phyloP scores from a whole-genome alignment of 2,113 vertebrate species.

The Hippocampus comes region DNA sequence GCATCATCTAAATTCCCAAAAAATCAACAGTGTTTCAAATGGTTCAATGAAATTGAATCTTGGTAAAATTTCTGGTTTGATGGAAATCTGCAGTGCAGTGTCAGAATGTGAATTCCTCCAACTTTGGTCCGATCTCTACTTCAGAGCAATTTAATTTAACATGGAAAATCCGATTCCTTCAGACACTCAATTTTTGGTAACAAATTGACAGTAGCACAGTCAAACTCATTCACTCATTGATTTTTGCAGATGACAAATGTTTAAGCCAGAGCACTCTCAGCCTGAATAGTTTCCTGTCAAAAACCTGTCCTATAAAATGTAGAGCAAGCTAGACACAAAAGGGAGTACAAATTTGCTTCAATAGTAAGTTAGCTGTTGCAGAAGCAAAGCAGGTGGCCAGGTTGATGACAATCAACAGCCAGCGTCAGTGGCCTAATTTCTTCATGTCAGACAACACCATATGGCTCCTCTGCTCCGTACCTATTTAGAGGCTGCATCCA shows the following conservation, averaged over 20 bases:
- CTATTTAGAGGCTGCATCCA: slow-evolving; percentile 68
- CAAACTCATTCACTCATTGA: neutral
- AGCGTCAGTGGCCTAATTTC: slow-evolving; percentile 78
- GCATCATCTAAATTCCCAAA: neutral
- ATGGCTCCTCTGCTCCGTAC: slow-evolving; percentile 70
- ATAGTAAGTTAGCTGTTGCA: slow-evolving; percentile 43
- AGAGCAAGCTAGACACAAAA: slow-evolving; percentile 38
- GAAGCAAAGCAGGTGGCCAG: slow-evolving; percentile 69
- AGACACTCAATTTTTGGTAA: neutral
- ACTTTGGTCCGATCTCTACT: neutral
- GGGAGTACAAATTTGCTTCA: slow-evolving; percentile 8
- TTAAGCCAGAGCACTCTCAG: neutral
- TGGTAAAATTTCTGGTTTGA: neutral
- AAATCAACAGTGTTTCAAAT: neutral
- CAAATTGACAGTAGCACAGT: neutral
- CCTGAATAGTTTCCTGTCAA: slow-evolving; percentile 24
- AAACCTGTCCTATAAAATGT: slow-evolving; percentile 42
- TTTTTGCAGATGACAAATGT: neutral
- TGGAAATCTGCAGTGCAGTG: neutral
- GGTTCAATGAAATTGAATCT: neutral
- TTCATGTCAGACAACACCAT: slow-evolving; percentile 78
- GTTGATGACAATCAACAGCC: slow-evolving; percentile 76
- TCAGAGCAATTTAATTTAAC: neutral
- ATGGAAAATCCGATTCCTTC: neutral
- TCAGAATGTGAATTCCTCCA: neutral